Evolutionary conservation across 2,113 vertebrate genomes (phyloP), one percentile per base, ranked within the genome.

Genomic region (Lepus americanus): DNA sequence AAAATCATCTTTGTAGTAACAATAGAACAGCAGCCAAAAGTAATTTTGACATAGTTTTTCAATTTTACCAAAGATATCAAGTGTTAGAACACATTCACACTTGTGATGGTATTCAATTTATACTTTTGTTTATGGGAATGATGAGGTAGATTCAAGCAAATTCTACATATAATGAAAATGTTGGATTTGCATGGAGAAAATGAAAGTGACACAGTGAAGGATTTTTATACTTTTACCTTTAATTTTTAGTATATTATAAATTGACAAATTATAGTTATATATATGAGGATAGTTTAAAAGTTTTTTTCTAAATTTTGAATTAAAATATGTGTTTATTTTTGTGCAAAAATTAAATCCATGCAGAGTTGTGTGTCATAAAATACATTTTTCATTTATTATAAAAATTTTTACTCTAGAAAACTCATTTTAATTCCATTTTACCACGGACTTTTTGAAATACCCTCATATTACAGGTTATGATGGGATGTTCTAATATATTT

Each of bases 61-160:
- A 96, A 89, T 95, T 96, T 95, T 87, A 91, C 31, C 67, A 66
- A 90, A 96, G 78, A 97, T 96, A n/a, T 93, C 19, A 63, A 4
- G 7, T 29, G 73, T 8, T 85, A n/a, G 44, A 86, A 36, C 6
- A 59, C 10, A 19, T 17, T 0, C 12, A 2, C 11, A 13, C 2
- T 27, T 11, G 5, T 27, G 4, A 1, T 25, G 8, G 1, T 36
- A 59, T 2, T 63, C 19, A 33, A 64, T 5, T 53, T 20, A 14
- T 23, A n/a, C 5, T 8, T 79, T 31, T 6, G 8, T 64, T 55
- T 76, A 25, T 20, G 59, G 44, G 5, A 1, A 49, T 1, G 39
- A 27, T 29, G 23, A 10, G 64, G 23, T 20, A 77, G 53, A 36
- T 27, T 76, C 33, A 82, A 53, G 1, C 14, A 22, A 79, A 67